Evolutionary conservation across 30 jellyfish, hydroid and myxozoan genomes (phyloP), one percentile per base, ranked within the genome.

Genomic region (Rhopilema esculentum): DNA sequence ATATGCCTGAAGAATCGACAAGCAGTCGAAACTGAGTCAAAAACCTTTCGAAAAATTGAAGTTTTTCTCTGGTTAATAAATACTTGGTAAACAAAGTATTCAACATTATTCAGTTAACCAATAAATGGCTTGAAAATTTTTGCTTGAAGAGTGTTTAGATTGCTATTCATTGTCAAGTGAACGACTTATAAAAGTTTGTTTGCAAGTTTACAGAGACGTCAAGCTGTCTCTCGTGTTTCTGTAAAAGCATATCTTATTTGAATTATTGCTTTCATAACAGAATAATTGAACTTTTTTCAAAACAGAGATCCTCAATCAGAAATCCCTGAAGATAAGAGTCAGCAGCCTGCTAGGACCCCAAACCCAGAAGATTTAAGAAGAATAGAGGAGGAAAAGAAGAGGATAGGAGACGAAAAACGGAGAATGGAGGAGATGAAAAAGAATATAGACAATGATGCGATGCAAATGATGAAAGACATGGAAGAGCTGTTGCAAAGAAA

Each of bases 381-480:
- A 27, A 84, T 24, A 25, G 82, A 84, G 24, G 93, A 49, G 25
- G 93, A 84, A 24, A 27, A 52, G 71, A 49, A 65, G 22, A 9
- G 73, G n/a, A 22, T 66, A 17, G 96, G 77, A 65, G 90, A 73
- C 31, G 96, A 87, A 63, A 48, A 53, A 40, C 24, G 72, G 22
- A 16, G 69, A 16, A 25, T 69, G 8, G 96, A 88, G 52, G 91
- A 75, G 33, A 91, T 77, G 66, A 77, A 62, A 49, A 28, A n/a
- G 75, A 52, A 50, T 51, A 50, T 88, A 68, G 75, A 79, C 22
- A 79, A 88, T 50, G 96, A 79, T 15, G 32, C 91, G 27, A 69
- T 75, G 76, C 67, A 88, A 53, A 76, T 88, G 88, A 79, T 91
- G 90, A 71, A 86, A 31, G 93, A 88, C 23, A 91, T 91, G 91